A percentile compares a stretch with the other conserved stretches of the same genome.
Evolutionary conservation across 2,888 invertebrate genomes (phyloP).

Genomic region (Pseudanteris insignis): DNA sequence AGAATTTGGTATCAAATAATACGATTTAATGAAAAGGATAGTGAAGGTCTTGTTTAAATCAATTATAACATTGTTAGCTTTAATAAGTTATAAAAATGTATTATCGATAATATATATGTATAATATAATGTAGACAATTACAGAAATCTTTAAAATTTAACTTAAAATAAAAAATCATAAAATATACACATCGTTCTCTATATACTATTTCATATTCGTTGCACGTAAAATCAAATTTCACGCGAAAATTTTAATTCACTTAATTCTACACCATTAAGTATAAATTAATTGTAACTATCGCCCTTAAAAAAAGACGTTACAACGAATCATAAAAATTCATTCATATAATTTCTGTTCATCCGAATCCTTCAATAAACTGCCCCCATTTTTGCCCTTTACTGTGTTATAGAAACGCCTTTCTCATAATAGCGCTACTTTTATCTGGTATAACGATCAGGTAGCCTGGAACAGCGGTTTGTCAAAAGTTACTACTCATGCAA

Average conservation of each 20-base stretch:
- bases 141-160: slow-evolving; percentile 33
- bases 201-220: slow-evolving; percentile 43
- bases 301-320: slow-evolving; percentile 21
- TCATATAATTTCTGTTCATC: slow-evolving; percentile 27
- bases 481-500: slow-evolving; percentile 58
- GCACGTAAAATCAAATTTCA: slow-evolving; percentile 11
- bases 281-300: slow-evolving; percentile 28
- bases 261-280: slow-evolving; percentile 35
- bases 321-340: slow-evolving; percentile 20
- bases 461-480: slow-evolving; percentile 54
- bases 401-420: slow-evolving; percentile 43
- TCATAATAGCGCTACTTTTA: slow-evolving; percentile 51
- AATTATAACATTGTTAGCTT: slow-evolving; percentile 53
- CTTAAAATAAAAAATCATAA: slow-evolving; percentile 42
- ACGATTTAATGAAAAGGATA: slow-evolving; percentile 48
- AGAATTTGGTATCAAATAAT: too few relatives aligned
- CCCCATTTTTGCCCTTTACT: slow-evolving; percentile 46
- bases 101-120: slow-evolving; percentile 54
- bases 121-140: slow-evolving; percentile 50
- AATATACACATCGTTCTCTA: slow-evolving; percentile 59
- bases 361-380: slow-evolving; percentile 49
- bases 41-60: slow-evolving; percentile 53
- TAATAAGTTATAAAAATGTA: slow-evolving; percentile 55
- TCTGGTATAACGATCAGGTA: slow-evolving; percentile 54
- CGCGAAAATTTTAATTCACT: slow-evolving; percentile 10